Percentiles rank a stretch among this genome's conserved stretches.
Conservation (phyloP, 2,888 invertebrate genomes). For the Acleris holmiana region DNA sequence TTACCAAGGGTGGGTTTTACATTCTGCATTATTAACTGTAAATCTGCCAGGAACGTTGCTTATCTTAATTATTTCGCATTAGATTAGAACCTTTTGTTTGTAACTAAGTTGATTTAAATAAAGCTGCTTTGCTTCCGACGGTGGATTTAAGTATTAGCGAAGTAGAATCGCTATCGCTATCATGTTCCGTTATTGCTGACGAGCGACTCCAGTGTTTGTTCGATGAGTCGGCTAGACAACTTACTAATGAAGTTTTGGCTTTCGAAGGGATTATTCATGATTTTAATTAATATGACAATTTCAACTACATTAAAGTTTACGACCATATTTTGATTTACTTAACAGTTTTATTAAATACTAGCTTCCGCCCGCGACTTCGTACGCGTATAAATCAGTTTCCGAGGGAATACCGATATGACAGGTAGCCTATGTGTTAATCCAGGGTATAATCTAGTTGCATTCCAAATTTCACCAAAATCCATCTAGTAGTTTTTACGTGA, state of each 20-base stretch:
- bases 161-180: conserved; percentile 28
- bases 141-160: conserved; percentile 28
- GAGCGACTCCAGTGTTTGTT: not conserved
- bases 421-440: too few relatives aligned
- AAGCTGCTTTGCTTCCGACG: conserved; percentile 36
- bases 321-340: too few relatives aligned
- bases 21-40: conserved; percentile 34
- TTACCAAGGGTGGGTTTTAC: conserved; percentile 21
- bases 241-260: not conserved
- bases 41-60: conserved; percentile 35
- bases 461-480: too few relatives aligned
- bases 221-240: not conserved
- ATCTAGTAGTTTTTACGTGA: too few relatives aligned
- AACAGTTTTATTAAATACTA: too few relatives aligned
- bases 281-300: too few relatives aligned
- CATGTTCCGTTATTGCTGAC: conserved; percentile 5
- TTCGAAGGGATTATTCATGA: too few relatives aligned
- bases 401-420: too few relatives aligned
- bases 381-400: too few relatives aligned
- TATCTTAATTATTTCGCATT: conserved; percentile 41
- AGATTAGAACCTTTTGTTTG: conserved; percentile 40
- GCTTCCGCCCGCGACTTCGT: too few relatives aligned
- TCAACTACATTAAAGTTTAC: too few relatives aligned
- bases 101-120: conserved; percentile 41
- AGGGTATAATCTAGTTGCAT: too few relatives aligned